Base-by-base conservation (phyloP, 1,140 invertebrate genomes). In the Orius insidiosus region DNA sequence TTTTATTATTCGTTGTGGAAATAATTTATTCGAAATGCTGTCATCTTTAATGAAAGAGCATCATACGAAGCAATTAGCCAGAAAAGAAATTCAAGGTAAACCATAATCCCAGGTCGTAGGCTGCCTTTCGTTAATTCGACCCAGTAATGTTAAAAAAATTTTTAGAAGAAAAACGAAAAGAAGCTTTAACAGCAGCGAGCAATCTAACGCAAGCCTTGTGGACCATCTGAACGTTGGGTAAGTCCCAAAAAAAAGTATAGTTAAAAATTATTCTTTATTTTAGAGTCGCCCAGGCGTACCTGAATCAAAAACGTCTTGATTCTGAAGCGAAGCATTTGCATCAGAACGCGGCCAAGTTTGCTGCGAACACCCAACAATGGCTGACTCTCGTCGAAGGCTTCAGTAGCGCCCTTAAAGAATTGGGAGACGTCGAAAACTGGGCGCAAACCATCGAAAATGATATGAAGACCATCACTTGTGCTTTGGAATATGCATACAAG, bases 341-440 rank as follows among this genome's bases (percentile, higher is more conserved):
- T 58, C 75, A 80, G 49, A 94, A 88, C 63, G 88, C 92, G 10
- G 78, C 81, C 13, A 86, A 88, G 58, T 96, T 98, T 68, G 79
- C 89, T 0, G 95, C 94, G 67, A 89, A 97, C 64, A 95, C 90
- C 2, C 80, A 90, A 54, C 88, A 94, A 55, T 98, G 94, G 94
- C 62, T 98, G 1, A 78, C 78, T 54, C 67, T 98, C 24, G 84
- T 98, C 3, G 92, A 98, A 62, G 84, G 82, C 47, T 95, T 98
- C 56, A 97, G 92, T 54, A 83, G 86, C 61, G 81, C 90, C 1
- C 63, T 98, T 0, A 98, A 98, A 72, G 93, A 98, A 72, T 77
- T 99, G 39, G 95, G 95, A 9, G 93, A 99, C 72, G 92, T 95
- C 6, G 90, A 98, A 63, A 97, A 95, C 64, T 99, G 94, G 94